A percentile compares a stretch with the other conserved stretches of the same genome.
Evolutionary conservation across 2,888 invertebrate species (phyloP).

Genomic region (Aphodius granarius): DNA sequence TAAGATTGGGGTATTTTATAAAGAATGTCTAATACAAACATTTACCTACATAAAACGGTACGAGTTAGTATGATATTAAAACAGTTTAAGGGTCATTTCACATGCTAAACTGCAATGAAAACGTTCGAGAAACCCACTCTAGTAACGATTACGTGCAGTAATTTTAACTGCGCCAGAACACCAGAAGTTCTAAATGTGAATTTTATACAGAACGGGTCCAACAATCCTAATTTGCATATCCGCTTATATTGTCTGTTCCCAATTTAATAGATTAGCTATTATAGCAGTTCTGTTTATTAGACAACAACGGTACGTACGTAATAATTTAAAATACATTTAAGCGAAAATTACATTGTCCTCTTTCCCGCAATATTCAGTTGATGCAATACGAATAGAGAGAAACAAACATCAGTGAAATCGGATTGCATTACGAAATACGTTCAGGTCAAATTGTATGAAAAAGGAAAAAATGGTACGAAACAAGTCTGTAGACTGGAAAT

Average conservation of each 20-base stretch:
- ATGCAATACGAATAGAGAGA: no score
- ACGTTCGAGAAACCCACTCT: background rate
- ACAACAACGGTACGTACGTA: background rate
- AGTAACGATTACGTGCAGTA: background rate
- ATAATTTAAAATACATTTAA: no score
- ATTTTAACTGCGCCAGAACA: background rate
- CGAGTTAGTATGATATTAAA: background rate
- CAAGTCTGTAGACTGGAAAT: background rate
- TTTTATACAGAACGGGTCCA: background rate
- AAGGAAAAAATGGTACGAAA: background rate
- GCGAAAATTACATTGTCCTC: no score
- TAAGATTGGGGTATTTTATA: no score
- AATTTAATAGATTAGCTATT: background rate
- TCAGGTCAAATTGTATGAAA: background rate
- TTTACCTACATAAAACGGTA: background rate
- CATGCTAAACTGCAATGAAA: background rate
- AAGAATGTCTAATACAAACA: no score
- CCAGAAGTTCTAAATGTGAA: background rate
- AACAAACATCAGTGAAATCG: background rate
- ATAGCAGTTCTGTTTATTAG: background rate
- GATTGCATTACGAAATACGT: background rate
- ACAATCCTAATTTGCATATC: background rate
- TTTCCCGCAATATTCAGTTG: no score
- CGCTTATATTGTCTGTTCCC: background rate
- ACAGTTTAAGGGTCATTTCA: background rate